phyloP scores from a whole-genome alignment of 2,113 vertebrate species.

The Anseranas semipalmata region DNA sequence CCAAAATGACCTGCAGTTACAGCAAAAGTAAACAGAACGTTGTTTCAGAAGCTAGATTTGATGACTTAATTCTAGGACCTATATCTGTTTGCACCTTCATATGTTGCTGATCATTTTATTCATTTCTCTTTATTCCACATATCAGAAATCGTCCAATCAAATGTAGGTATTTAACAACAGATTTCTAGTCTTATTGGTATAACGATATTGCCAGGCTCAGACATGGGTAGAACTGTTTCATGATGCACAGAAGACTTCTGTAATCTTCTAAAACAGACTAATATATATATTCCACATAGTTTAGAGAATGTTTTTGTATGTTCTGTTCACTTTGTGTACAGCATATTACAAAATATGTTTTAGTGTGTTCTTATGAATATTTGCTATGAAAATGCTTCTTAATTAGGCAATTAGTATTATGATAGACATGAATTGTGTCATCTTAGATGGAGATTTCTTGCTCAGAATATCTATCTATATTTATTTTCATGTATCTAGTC shows the following conservation, averaged over 20 bases:
- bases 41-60: not conserved
- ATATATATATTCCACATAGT: not conserved
- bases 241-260: not conserved
- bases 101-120: no score
- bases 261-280: not conserved
- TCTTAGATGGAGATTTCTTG: not conserved
- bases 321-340: not conserved
- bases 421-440: not conserved
- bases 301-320: not conserved
- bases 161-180: not conserved
- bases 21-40: not conserved
- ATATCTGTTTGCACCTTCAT: not conserved
- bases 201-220: not conserved
- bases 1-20: not conserved
- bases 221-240: not conserved
- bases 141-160: not conserved
- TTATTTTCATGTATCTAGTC: no score
- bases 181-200: not conserved
- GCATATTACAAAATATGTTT: fast-evolving
- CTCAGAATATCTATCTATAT: not conserved
- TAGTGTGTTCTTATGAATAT: not conserved
- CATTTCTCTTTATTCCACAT: not conserved
- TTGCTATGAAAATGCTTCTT: not conserved
- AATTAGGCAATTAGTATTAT: not conserved
- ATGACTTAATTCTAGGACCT: not conserved